Evolutionary conservation across 2,888 invertebrate species (phyloP), one percentile per base, ranked within the genome.

Genomic region (Synanthedon vespiformis): DNA sequence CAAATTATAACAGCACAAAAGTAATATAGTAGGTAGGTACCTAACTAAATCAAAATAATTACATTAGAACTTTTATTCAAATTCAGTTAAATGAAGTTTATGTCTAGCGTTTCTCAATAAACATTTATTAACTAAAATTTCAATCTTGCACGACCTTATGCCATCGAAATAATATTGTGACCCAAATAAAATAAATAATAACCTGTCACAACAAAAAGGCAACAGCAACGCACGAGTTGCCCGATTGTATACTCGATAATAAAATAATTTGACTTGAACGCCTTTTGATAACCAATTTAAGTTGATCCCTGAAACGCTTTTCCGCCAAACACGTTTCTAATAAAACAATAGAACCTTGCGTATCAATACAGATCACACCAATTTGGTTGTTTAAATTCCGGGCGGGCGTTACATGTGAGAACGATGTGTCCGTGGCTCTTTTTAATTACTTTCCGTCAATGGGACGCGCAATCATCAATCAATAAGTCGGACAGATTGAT

Each of bases 381-480:
- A 61, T 55, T 49, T 64, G 63, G 72, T 53, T 61, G 53, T 52
- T 56, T 53, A 54, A 61, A 59, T 56, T 63, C 61, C 62, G 52
- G 57, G 55, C 61, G 60, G 53, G 57, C 57, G 58, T 62, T 58
- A 60, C 61, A 62, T 70, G 61, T 67, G 65, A 72, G 67, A 68
- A 72, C 65, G 66, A 67, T 65, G 68, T 62, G 62, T 63, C 64
- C 63, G 62, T 65, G 64, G 63, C 58, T 58, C 74, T 79, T 80
- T 85, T 80, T 85, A 86, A 86, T 86, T 83, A 84, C 77, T 73
- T 73, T 77, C 72, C 71, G 78, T 82, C 84, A 79, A 77, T 78
- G 70, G 63, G 59, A 62, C 64, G 64, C 51, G 63, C 70, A 73
- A 73, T 80, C 80, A 86, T 85, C 74, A 84, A 86, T 85, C 86